Conservation (phyloP, 1,140 invertebrate species). For the Formica exsecta region DNA sequence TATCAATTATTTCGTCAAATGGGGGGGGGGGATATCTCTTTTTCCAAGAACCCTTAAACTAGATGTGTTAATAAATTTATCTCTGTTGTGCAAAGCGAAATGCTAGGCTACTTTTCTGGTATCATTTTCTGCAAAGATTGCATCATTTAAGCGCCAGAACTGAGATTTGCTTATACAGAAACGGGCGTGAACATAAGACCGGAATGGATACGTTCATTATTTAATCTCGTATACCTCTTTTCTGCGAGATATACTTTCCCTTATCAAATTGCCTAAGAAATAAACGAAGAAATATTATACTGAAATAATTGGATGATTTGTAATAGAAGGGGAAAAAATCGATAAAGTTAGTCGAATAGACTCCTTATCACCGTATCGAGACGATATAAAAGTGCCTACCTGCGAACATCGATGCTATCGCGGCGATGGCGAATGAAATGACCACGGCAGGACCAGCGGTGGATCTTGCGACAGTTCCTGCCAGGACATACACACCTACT, state of each 20-base stretch:
- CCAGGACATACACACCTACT: slow-evolving; percentile 95
- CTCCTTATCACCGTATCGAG: background rate
- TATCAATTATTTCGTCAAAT: background rate
- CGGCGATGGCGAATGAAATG: slow-evolving; percentile 94
- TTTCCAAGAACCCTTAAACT: background rate
- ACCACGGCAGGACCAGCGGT: slow-evolving; percentile 94
- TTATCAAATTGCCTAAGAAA: background rate
- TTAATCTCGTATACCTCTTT: background rate
- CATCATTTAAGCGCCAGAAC: background rate
- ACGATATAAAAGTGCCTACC: slow-evolving; percentile 86
- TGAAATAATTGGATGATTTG: background rate
- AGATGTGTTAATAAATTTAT: background rate
- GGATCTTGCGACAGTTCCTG: slow-evolving; percentile 93
- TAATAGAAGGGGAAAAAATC: background rate
- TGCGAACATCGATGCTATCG: slow-evolving; percentile 94
- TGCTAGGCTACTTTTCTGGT: background rate
- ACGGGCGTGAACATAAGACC: background rate
- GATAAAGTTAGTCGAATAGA: background rate
- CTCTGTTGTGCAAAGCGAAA: background rate
- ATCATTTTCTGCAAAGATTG: slow-evolving; percentile 24
- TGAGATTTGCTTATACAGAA: background rate
- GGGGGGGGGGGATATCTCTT: background rate
- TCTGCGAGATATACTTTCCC: background rate
- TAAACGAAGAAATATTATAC: background rate
- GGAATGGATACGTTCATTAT: background rate